Conservation (phyloP, 2,113 vertebrate genomes). For the Oenanthe oenanthe region DNA sequence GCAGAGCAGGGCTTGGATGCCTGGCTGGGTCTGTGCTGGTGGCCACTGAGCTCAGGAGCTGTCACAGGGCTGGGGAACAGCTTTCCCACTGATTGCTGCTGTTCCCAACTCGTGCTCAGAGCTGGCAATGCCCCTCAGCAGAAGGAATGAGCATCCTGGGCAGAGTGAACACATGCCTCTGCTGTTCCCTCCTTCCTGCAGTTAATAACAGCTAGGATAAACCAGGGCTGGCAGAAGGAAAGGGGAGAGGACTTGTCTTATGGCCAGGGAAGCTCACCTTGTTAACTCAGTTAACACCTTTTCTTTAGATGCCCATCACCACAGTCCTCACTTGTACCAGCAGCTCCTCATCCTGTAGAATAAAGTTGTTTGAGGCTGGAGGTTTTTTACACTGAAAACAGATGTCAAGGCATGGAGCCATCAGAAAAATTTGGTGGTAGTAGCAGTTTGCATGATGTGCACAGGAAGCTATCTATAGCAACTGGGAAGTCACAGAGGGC, state of each 20-base stretch:
- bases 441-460: background rate
- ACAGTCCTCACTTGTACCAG: background rate
- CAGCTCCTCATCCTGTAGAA: background rate
- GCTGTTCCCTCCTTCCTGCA: rapidly evolving
- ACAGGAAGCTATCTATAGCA: background rate
- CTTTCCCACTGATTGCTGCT: rapidly evolving
- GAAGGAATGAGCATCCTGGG: background rate
- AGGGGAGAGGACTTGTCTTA: background rate
- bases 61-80: background rate
- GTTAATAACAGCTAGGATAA: background rate
- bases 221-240: background rate
- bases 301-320: background rate
- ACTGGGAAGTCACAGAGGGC: background rate
- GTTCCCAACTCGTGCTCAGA: rapidly evolving
- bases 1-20: rapidly evolving
- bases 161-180: rapidly evolving
- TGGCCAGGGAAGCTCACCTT: background rate
- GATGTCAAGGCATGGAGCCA: background rate
- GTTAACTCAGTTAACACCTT: rapidly evolving
- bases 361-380: background rate
- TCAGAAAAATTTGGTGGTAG: background rate
- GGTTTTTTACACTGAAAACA: background rate
- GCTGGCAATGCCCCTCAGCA: rapidly evolving
- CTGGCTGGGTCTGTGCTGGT: rapidly evolving
- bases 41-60: background rate